Evolutionary conservation across 1,140 invertebrate species (phyloP).

Genomic region (Eriosoma lanigerum): DNA sequence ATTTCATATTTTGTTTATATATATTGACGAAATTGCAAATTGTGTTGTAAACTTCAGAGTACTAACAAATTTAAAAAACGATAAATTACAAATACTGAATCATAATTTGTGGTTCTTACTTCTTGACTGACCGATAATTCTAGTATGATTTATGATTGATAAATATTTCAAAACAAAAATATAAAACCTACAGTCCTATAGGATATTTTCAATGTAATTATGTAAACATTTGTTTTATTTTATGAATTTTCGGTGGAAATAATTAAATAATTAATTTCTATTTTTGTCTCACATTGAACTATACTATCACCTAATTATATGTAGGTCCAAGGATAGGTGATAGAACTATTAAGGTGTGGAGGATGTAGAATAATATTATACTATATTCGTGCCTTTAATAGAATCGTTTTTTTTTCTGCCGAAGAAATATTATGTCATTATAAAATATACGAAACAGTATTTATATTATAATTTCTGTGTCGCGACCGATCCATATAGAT

Average conservation of each 20-base stretch:
- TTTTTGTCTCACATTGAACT: no score
- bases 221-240: no score
- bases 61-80: no score
- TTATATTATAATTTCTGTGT: not conserved
- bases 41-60: no score
- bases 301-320: no score
- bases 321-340: slow-evolving; percentile 4
- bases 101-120: slow-evolving; percentile 38
- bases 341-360: not conserved
- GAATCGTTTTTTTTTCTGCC: not conserved
- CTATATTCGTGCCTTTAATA: not conserved
- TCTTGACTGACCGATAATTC: not conserved
- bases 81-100: no score
- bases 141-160: no score
- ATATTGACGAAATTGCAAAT: no score
- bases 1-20: no score
- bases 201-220: no score
- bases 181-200: not conserved
- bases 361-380: not conserved
- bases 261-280: not conserved
- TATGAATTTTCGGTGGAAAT: not conserved
- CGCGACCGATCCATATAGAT: not conserved
- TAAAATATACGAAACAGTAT: not conserved
- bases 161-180: slow-evolving; percentile 30
- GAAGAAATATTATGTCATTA: not conserved